These are phyloP conservation scores for Paguma larvata DNA, from an alignment of 2,797 vertebrate species.

Conservation along the genomic window DNA sequence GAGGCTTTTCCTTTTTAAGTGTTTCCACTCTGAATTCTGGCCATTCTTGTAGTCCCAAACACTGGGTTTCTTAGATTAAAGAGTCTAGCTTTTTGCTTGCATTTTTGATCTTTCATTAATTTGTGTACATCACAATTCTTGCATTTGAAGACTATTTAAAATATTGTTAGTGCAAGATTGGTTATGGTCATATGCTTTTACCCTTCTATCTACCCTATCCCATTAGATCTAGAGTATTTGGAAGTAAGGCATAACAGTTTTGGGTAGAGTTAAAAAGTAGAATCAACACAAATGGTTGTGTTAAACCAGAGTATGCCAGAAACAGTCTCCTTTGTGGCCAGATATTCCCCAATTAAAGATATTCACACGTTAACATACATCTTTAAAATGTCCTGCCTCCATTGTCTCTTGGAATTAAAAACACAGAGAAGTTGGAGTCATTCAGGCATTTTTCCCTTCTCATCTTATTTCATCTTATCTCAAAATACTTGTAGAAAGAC, in stretches of 20 bases:
- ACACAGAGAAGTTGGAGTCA: neutral
- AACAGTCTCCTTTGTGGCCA: neutral
- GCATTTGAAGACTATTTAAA: neutral
- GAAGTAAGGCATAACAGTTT: neutral
- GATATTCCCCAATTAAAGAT: neutral
- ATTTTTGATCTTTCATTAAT: neutral
- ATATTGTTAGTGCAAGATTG: neutral
- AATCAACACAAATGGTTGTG: neutral
- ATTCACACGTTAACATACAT: neutral
- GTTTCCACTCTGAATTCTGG: neutral
- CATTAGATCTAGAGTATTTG: neutral
- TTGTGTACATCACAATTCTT: neutral
- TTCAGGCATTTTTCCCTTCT: neutral
- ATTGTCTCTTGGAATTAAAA: neutral
- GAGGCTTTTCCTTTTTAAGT: neutral
- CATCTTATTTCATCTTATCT: conserved; percentile 3
- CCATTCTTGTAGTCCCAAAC: neutral
- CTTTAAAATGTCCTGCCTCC: neutral
- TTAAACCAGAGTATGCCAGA: neutral
- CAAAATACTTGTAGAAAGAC: conserved; percentile 8
- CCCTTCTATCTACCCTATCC: neutral
- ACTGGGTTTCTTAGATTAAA: neutral
- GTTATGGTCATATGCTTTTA: neutral
- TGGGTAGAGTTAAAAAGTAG: neutral
- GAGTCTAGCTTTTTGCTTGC: neutral